phyloP scores from a whole-genome alignment of 1,140 invertebrate genomes.

The Watersipora subatra region DNA sequence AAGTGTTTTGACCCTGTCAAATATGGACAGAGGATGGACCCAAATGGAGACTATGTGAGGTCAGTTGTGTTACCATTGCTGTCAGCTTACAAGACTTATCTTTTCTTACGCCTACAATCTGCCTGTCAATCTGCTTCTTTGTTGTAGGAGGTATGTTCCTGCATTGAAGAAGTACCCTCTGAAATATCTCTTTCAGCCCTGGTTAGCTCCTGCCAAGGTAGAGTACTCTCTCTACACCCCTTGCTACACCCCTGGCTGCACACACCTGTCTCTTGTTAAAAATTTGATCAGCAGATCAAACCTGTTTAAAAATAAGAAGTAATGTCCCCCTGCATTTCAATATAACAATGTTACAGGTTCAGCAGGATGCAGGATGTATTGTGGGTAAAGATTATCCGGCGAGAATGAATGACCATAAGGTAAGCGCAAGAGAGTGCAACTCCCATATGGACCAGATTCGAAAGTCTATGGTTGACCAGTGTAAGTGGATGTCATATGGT shows the following conservation, averaged over 20 bases:
- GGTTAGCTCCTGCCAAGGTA: conserved; percentile 37
- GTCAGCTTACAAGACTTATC: too few species aligned
- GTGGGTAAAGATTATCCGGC: conserved; percentile 42
- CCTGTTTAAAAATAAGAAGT: too few species aligned
- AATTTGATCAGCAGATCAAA: too few species aligned
- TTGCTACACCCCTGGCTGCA: too few species aligned
- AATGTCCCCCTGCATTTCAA: too few species aligned
- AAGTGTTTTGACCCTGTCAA: conserved; percentile 54
- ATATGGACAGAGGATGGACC: conserved; percentile 56
- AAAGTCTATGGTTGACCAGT: neutral
- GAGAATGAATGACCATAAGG: conserved; percentile 39
- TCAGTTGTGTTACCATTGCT: conserved; percentile 18
- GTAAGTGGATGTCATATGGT: neutral
- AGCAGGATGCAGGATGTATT: conserved; percentile 38
- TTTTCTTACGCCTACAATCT: neutral
- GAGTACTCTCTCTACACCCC: too few species aligned
- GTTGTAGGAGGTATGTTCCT: conserved; percentile 39
- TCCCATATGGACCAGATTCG: conserved; percentile 18
- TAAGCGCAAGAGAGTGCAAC: conserved; percentile 29
- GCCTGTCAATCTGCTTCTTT: neutral
- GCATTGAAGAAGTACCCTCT: conserved; percentile 38
- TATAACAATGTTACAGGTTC: too few species aligned
- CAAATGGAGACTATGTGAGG: conserved; percentile 54
- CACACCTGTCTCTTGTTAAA: too few species aligned
- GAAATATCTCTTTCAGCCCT: conserved; percentile 43